Percentiles rank a stretch among this genome's conserved stretches.
phyloP scores from a whole-genome alignment of 2,888 invertebrate species.

The Pantelozetes paolii region DNA sequence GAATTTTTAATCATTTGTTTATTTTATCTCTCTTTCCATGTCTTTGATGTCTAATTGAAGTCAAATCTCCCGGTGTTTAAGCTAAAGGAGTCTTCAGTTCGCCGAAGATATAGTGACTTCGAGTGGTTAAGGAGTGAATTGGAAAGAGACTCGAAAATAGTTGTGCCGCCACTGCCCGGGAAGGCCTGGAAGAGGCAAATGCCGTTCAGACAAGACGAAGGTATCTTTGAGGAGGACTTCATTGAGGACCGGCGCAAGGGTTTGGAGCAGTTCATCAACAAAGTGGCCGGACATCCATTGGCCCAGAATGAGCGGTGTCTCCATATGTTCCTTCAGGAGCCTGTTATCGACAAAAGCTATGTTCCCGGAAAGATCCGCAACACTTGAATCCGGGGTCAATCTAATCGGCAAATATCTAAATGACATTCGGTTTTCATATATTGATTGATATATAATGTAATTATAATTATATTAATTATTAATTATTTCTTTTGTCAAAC shows the following conservation, averaged over 20 bases:
- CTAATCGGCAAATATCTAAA: not conserved
- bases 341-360: slow-evolving; percentile 96
- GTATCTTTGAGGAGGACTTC: slow-evolving; percentile 98
- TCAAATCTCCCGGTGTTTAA: slow-evolving; percentile 99
- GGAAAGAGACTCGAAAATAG: slow-evolving; percentile 96
- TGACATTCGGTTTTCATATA: not conserved
- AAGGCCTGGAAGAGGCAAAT: slow-evolving; percentile 92
- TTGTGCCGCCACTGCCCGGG: slow-evolving; percentile 45
- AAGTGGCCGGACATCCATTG: slow-evolving; percentile 62
- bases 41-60: slow-evolving; percentile 59
- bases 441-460: not conserved
- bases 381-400: slow-evolving; percentile 57
- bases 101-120: slow-evolving; percentile 97
- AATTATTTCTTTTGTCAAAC: too few species aligned
- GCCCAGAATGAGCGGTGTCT: slow-evolving; percentile 70
- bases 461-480: too few species aligned
- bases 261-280: slow-evolving; percentile 96
- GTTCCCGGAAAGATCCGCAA: slow-evolving; percentile 98
- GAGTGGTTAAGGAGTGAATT: slow-evolving; percentile 98
- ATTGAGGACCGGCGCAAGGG: slow-evolving; percentile 97
- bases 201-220: slow-evolving; percentile 97
- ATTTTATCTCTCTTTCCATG: slow-evolving; percentile 55
- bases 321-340: slow-evolving; percentile 98
- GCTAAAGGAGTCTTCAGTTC: slow-evolving; percentile 95
- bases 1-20: not conserved